A percentile compares a stretch with the other conserved stretches of the same genome.
phyloP scores from a whole-genome alignment of 2,113 vertebrate species.

The Cochlearius cochlearius region DNA sequence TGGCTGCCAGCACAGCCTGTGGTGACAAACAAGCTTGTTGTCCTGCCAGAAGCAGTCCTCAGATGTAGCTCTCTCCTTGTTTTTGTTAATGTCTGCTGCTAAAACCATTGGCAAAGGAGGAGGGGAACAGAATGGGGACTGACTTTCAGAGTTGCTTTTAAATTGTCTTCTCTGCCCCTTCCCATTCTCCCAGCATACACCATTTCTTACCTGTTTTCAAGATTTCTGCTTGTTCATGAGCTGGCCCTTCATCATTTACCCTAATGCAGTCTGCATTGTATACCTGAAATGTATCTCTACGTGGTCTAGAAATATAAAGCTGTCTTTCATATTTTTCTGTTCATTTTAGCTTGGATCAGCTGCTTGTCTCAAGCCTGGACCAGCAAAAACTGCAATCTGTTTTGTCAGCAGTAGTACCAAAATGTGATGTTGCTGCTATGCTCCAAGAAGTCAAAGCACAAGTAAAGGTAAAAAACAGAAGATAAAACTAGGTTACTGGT shows the following conservation, averaged over 20 bases:
- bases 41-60: background rate
- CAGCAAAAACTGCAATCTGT: constrained; percentile 81
- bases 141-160: background rate
- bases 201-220: background rate
- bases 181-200: background rate
- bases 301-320: background rate
- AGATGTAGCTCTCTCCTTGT: background rate
- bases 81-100: background rate
- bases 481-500: background rate
- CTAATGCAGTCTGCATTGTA: background rate
- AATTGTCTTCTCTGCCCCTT: background rate
- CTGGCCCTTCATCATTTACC: background rate
- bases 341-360: constrained; percentile 80
- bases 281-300: background rate
- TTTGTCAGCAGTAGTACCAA: constrained; percentile 71
- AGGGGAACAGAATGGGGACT: background rate
- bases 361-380: constrained; percentile 73
- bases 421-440: constrained; percentile 71
- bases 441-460: constrained; percentile 79
- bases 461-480: constrained; percentile 78
- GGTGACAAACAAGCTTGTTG: background rate
- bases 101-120: background rate
- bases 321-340: background rate
- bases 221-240: background rate
- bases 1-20: background rate